Conservation (phyloP, 1,140 invertebrate genomes). For the Drosophila serrata region DNA sequence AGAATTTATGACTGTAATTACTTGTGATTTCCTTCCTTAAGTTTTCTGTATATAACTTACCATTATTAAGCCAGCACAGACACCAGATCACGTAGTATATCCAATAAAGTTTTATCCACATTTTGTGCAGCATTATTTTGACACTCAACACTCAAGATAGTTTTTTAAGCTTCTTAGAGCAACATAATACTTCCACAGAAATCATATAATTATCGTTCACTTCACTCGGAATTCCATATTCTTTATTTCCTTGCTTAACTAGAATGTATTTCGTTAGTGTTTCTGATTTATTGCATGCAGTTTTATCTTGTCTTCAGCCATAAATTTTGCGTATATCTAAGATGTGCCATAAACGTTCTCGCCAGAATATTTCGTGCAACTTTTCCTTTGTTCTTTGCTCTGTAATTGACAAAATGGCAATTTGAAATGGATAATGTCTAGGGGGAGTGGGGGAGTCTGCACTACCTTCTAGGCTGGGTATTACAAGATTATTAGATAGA, state of each 20-base stretch:
- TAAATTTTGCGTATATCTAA: constrained; percentile 53
- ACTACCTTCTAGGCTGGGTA: constrained; percentile 56
- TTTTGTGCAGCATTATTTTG: constrained; percentile 33
- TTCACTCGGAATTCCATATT: constrained; percentile 27
- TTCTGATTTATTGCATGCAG: background rate
- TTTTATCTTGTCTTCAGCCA: constrained; percentile 2
- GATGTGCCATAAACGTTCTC: constrained; percentile 65
- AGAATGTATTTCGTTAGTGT: constrained; percentile 2
- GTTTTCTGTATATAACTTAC: constrained; percentile 34
- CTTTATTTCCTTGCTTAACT: background rate
- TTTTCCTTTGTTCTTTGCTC: constrained; percentile 36
- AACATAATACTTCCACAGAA: constrained; percentile 28
- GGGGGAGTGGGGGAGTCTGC: constrained; percentile 9
- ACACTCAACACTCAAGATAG: constrained; percentile 1
- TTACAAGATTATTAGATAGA: constrained; percentile 79
- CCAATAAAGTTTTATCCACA: constrained; percentile 61
- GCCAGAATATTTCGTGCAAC: constrained; percentile 50
- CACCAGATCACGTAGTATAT: constrained; percentile 43
- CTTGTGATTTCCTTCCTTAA: background rate
- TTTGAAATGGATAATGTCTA: constrained; percentile 59
- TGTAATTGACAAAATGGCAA: constrained; percentile 43
- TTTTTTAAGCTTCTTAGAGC: constrained; percentile 42
- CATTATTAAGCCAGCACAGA: constrained; percentile 43
- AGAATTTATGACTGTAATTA: constrained; percentile 8
- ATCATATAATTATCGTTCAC: constrained; percentile 14